Conservation (phyloP, 2,888 invertebrate genomes). For the Apamea crenata region DNA sequence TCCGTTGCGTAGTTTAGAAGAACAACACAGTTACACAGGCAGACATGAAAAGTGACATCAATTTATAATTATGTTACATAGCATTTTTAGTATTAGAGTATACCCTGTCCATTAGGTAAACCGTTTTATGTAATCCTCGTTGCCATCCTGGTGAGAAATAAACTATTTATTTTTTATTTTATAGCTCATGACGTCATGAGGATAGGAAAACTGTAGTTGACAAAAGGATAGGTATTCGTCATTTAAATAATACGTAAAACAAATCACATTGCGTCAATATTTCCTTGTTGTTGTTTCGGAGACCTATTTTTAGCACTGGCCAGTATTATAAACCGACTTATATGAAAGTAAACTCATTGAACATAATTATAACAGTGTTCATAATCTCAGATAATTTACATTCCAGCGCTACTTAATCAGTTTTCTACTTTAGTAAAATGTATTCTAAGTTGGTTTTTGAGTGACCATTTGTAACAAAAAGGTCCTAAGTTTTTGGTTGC, state of each 20-base stretch:
- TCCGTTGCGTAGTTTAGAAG: not conserved
- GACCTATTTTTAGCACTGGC: not conserved
- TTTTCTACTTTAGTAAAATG: too few species aligned
- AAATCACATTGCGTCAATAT: not conserved
- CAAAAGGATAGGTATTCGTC: not conserved
- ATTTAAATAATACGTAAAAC: not conserved
- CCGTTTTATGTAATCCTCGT: too few species aligned
- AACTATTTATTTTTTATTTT: too few species aligned
- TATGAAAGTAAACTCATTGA: not conserved
- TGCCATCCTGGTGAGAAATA: too few species aligned
- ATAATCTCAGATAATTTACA: not conserved
- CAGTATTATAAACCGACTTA: not conserved
- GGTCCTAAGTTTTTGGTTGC: too few species aligned
- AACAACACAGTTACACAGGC: not conserved
- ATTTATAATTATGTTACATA: not conserved
- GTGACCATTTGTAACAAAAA: too few species aligned
- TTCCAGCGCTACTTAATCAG: too few species aligned
- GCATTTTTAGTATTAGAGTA: too few species aligned
- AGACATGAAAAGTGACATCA: not conserved
- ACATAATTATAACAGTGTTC: not conserved
- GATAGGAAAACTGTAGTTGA: conserved; percentile 2
- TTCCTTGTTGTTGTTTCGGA: not conserved
- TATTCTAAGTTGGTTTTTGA: too few species aligned
- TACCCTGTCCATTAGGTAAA: too few species aligned
- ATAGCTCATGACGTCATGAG: not conserved